A percentile compares a stretch with the other conserved stretches of the same genome.
Conservation (phyloP, 2,888 invertebrate genomes). For the Lutraria lutraria region DNA sequence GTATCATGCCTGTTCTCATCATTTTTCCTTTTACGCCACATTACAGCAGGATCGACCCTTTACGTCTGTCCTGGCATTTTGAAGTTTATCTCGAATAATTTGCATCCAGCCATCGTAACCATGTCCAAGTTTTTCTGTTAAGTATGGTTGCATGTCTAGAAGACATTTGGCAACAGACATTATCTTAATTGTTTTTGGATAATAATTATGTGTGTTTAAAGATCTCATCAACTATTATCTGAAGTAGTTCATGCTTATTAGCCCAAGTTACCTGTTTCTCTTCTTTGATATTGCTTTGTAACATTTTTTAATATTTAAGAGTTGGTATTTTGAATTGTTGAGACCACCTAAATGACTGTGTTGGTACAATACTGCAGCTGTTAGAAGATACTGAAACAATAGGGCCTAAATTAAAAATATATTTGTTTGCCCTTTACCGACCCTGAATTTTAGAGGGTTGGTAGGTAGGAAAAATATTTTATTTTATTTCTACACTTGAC, state of each 20-base stretch:
- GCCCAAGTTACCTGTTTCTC: background rate
- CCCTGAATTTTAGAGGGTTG: too few species aligned
- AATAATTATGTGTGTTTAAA: conserved; percentile 11
- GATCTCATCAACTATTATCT: conserved; percentile 8
- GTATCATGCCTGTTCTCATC: background rate
- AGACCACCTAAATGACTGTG: too few species aligned
- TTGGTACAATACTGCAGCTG: too few species aligned
- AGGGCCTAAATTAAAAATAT: too few species aligned
- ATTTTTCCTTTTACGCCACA: background rate
- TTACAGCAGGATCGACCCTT: conserved; percentile 12
- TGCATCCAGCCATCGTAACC: background rate
- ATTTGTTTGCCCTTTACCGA: too few species aligned
- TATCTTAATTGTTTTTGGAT: background rate
- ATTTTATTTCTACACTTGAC: too few species aligned
- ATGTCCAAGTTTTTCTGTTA: background rate
- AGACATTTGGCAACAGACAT: conserved; percentile 17
- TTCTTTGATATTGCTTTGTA: background rate
- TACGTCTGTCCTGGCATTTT: conserved; percentile 20
- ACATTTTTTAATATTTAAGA: too few species aligned
- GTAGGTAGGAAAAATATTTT: too few species aligned
- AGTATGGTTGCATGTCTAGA: background rate
- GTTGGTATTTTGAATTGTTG: too few species aligned
- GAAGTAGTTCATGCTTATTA: conserved; percentile 8
- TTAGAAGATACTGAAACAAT: too few species aligned
- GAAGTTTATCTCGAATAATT: too few species aligned